These are phyloP conservation scores for Leptopilina boulardi DNA, from an alignment of 1,140 invertebrate species.

Conservation along the genomic window DNA sequence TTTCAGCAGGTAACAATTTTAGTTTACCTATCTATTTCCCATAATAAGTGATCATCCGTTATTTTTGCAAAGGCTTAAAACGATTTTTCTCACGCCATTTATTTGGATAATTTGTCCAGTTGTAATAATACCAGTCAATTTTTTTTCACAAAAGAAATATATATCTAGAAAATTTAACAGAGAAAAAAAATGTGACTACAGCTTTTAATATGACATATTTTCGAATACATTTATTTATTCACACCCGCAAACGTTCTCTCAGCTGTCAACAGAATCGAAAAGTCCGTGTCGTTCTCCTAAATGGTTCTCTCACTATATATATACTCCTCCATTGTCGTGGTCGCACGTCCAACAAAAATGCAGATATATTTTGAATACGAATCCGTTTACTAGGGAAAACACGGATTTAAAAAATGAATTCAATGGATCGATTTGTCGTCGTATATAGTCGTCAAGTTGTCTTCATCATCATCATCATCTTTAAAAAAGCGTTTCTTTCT, in stretches of 20 bases:
- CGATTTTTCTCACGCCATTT: no score
- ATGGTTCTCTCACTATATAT: constrained; percentile 25
- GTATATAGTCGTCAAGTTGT: constrained; percentile 34
- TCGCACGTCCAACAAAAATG: constrained; percentile 36
- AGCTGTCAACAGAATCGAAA: constrained; percentile 49
- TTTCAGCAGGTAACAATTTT: no score
- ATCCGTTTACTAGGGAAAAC: constrained; percentile 56
- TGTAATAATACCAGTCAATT: neutral
- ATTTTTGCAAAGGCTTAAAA: no score
- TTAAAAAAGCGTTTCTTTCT: neutral
- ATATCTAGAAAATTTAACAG: no score
- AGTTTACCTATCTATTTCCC: no score
- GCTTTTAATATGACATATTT: constrained; percentile 29
- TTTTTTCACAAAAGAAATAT: no score
- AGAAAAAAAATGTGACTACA: neutral
- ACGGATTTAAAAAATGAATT: constrained; percentile 41
- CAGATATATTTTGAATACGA: constrained; percentile 52
- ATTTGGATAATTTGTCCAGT: neutral
- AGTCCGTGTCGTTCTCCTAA: constrained; percentile 48
- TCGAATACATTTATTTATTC: constrained; percentile 41
- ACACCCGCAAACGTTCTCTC: constrained; percentile 24
- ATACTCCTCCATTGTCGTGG: no score
- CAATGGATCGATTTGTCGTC: constrained; percentile 56
- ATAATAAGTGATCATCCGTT: no score
- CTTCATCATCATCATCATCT: neutral